Conservation (phyloP, 2,888 invertebrate species). For the Lycia hirtaria region DNA sequence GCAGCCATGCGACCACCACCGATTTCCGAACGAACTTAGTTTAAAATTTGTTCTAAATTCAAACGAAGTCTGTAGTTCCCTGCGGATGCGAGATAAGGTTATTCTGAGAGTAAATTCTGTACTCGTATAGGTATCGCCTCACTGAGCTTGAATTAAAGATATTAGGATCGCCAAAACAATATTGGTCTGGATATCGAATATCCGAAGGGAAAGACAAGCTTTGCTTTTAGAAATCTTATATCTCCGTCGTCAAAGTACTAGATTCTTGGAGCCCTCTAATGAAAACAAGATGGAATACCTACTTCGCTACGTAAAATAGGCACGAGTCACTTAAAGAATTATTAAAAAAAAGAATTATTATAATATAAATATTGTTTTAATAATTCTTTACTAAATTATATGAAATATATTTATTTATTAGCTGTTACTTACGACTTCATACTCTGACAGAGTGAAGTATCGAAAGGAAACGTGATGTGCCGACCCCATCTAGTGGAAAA, state of each 20-base stretch:
- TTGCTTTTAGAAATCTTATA: conserved; percentile 9
- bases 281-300: background rate
- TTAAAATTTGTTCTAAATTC: conserved; percentile 62
- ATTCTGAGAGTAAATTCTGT: conserved; percentile 53
- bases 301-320: background rate
- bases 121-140: conserved; percentile 50
- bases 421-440: no score
- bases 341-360: no score
- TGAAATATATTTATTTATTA: no score
- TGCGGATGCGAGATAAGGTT: conserved; percentile 56
- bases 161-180: conserved; percentile 35
- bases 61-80: conserved; percentile 56
- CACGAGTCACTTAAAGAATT: no score
- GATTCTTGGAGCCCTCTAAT: background rate
- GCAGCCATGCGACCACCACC: conserved; percentile 52
- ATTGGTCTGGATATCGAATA: conserved; percentile 28
- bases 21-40: conserved; percentile 60
- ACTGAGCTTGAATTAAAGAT: conserved; percentile 50
- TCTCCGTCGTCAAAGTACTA: background rate
- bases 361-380: no score
- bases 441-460: no score
- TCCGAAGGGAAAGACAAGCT: conserved; percentile 4
- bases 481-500: no score
- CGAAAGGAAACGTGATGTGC: no score
- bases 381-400: no score